A percentile compares a stretch with the other conserved stretches of the same genome.
Conservation (phyloP, 2,113 vertebrate species). For the Rhinolophus ferrumequinum region DNA sequence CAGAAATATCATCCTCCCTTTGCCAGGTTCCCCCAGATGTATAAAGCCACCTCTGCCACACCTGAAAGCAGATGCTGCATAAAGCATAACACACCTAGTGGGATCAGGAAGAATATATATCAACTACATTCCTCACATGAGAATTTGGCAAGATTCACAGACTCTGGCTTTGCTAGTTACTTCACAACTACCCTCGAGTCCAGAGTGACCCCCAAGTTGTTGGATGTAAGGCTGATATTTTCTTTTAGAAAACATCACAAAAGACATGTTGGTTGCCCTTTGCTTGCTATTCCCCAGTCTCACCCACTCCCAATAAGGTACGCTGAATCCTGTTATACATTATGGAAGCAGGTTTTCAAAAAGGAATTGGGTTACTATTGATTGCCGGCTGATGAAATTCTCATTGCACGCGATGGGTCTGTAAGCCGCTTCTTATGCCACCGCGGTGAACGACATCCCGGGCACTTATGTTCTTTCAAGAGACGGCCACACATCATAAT, state of each 20-base stretch:
- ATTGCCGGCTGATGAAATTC: background rate
- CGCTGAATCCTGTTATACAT: conserved; percentile 43
- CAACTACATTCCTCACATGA: background rate
- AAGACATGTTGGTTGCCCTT: background rate
- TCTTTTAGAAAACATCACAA: conserved; percentile 38
- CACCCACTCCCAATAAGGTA: conserved; percentile 33
- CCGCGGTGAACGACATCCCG: background rate
- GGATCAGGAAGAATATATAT: background rate
- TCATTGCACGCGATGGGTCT: background rate
- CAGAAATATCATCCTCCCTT: background rate
- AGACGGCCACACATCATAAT: background rate
- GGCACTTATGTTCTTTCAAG: background rate
- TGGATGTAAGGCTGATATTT: background rate
- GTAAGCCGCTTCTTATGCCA: background rate
- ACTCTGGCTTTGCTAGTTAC: background rate
- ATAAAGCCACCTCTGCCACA: background rate
- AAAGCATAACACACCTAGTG: background rate
- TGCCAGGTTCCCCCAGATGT: background rate
- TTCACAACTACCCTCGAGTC: background rate
- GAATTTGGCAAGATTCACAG: conserved; percentile 25
- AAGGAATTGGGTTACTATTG: conserved; percentile 56
- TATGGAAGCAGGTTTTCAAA: conserved; percentile 54
- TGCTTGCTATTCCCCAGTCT: background rate
- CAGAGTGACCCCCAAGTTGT: background rate
- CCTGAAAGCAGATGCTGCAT: background rate